Base-by-base conservation (phyloP, 2,113 vertebrate species). In the Gavia stellata region DNA sequence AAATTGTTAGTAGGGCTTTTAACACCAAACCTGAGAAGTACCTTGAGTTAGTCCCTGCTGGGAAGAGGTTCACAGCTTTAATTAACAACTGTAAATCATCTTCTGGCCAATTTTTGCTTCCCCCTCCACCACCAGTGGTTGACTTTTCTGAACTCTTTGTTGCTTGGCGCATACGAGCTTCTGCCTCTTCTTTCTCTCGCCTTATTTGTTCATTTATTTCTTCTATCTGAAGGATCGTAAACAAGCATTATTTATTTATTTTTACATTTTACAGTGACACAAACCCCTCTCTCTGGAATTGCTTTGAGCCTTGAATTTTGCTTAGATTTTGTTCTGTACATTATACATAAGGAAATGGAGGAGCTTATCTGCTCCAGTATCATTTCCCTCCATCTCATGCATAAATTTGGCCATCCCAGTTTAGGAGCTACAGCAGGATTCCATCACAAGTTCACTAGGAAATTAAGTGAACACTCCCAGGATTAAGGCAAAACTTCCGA, bases 1-100 rank as follows among this genome's bases (percentile, higher is more conserved):
- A 68, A 87, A 26, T 58, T 55, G 31, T 90, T 79, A 82, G 14
- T 40, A 58, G 31, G 38, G 17, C 56, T 88, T 93, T 90, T 67
- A 91, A 71, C 59, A 79, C 53, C 38, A 74, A 94, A 95, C 85
- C 29, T 0, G 10, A n/a, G n/a, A 71, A 91, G 59, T 97, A 99
- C 99, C 99, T 99, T 97, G 99, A 99, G 52, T 99, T 99, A 86
- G 99, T 99, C 95, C 99, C 99, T 72, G 99, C 99, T 42, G 99
- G 99, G 94, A 99, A 99, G 92, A 99, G 98, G 97, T 99, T 99
- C 96, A 99, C 99, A 26, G 99, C 99, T 98, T 99, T 99, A 98
- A 99, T 99, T 74, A 99, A 97, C 95, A 99, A 98, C 94, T 99
- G 99, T 38, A 99, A 98, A 92, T 99, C 99, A 38, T 99, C 99